Conservation (phyloP, 2,797 vertebrate species). For the Bryconaethiops microstoma region DNA sequence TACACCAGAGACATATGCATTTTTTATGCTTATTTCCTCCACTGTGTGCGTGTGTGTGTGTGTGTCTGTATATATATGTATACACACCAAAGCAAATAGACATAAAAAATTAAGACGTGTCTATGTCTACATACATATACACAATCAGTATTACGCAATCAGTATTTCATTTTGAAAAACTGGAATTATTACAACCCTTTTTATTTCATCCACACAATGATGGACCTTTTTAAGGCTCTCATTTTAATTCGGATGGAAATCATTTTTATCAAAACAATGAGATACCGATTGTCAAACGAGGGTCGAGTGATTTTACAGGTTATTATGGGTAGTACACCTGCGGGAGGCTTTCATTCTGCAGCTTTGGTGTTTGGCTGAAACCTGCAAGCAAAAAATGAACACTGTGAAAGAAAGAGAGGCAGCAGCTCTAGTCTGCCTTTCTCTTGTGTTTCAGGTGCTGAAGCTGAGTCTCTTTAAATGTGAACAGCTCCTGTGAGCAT, state of each 20-base stretch:
- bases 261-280: not conserved
- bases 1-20: too few relatives aligned
- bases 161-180: too few relatives aligned
- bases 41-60: too few relatives aligned
- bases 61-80: too few relatives aligned
- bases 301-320: not conserved
- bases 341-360: not conserved
- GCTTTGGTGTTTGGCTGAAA: not conserved
- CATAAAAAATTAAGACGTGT: too few relatives aligned
- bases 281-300: not conserved
- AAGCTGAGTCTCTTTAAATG: constrained; percentile 4
- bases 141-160: too few relatives aligned
- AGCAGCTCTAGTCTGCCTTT: not conserved
- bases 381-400: not conserved
- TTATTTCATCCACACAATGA: too few relatives aligned
- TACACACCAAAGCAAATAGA: too few relatives aligned
- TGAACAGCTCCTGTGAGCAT: not conserved
- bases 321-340: not conserved
- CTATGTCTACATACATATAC: too few relatives aligned
- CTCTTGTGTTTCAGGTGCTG: not conserved
- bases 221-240: too few relatives aligned
- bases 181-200: too few relatives aligned
- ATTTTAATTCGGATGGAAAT: not conserved
- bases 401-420: not conserved
- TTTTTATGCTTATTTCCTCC: too few relatives aligned